Percentiles rank a stretch among this genome's conserved stretches.
These are phyloP conservation scores for Pocillopora grandis DNA, from an alignment of 92 coral and sea anemone genomes.

Conservation along the genomic window DNA sequence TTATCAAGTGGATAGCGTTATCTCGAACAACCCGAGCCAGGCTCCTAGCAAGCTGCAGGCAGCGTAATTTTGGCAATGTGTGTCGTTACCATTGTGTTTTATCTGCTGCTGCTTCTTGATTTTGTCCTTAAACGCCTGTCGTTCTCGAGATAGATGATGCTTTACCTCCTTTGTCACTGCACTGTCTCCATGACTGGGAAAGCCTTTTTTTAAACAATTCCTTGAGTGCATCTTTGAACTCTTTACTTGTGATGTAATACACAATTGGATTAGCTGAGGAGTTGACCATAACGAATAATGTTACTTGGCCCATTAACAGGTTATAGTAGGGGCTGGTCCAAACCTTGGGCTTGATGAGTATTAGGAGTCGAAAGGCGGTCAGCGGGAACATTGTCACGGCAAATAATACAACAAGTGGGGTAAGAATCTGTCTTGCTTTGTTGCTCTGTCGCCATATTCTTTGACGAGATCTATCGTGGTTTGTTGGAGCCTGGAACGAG, in stretches of 20 bases:
- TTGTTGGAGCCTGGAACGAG: background rate
- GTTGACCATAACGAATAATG: constrained; percentile 60
- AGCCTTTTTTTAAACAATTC: background rate
- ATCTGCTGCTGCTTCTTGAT: background rate
- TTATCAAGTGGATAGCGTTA: too few relatives aligned
- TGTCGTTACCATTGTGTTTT: background rate
- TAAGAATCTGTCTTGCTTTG: constrained; percentile 68
- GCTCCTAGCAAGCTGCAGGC: background rate
- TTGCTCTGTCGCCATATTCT: constrained; percentile 63
- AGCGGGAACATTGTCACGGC: constrained; percentile 73
- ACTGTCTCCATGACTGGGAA: background rate
- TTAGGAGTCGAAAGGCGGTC: constrained; percentile 52
- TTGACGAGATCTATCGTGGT: constrained; percentile 6
- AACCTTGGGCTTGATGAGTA: constrained; percentile 34
- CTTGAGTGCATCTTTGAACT: constrained; percentile 54
- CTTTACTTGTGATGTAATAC: constrained; percentile 73
- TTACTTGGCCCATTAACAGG: constrained; percentile 47
- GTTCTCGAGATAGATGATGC: background rate
- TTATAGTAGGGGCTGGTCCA: constrained; percentile 39
- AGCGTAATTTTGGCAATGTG: background rate
- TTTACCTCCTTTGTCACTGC: background rate
- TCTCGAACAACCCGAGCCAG: too few relatives aligned
- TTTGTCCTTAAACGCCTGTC: background rate
- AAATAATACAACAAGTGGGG: constrained; percentile 74
- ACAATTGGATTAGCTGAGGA: constrained; percentile 75